These are phyloP conservation scores for Rhingia rostrata DNA, from an alignment of 2,888 invertebrate species.

Conservation along the genomic window DNA sequence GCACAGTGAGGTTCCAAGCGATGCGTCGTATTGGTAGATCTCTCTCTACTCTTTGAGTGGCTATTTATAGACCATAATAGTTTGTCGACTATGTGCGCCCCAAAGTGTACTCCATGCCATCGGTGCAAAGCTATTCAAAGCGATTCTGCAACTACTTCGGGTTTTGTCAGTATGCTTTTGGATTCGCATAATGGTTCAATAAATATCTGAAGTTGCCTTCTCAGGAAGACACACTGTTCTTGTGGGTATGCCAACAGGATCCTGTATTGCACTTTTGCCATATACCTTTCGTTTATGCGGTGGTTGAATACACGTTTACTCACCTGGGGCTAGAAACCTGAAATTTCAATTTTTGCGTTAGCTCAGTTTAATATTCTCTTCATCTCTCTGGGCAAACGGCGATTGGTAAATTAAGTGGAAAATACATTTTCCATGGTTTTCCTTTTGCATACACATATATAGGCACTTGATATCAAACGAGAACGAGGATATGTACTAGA, in stretches of 20 bases:
- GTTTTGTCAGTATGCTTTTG: conserved; percentile 65
- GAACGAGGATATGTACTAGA: background rate
- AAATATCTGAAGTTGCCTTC: conserved; percentile 72
- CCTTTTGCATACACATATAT: background rate
- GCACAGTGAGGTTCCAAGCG: background rate
- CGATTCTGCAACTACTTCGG: conserved; percentile 52
- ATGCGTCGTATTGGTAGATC: conserved; percentile 1
- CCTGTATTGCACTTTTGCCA: conserved; percentile 40
- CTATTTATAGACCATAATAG: conserved; percentile 62
- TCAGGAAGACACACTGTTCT: too few relatives aligned
- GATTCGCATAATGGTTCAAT: conserved; percentile 75
- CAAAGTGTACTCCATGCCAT: conserved; percentile 38
- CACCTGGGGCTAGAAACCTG: conserved; percentile 61
- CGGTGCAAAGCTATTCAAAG: conserved; percentile 61
- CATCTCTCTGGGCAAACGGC: conserved; percentile 22
- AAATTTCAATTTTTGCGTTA: conserved; percentile 64
- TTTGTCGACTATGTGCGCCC: conserved; percentile 59
- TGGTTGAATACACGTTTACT: conserved; percentile 34
- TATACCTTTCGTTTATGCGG: conserved; percentile 42
- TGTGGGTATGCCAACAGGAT: conserved; percentile 4
- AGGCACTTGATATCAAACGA: background rate
- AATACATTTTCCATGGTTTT: conserved; percentile 54
- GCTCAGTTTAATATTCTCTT: conserved; percentile 43
- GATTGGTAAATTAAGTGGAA: conserved; percentile 59
- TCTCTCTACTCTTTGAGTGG: conserved; percentile 58